Percentiles rank a stretch among this genome's conserved stretches.
Conservation (phyloP, 2,888 invertebrate genomes). For the Gasteruption jaculator region DNA sequence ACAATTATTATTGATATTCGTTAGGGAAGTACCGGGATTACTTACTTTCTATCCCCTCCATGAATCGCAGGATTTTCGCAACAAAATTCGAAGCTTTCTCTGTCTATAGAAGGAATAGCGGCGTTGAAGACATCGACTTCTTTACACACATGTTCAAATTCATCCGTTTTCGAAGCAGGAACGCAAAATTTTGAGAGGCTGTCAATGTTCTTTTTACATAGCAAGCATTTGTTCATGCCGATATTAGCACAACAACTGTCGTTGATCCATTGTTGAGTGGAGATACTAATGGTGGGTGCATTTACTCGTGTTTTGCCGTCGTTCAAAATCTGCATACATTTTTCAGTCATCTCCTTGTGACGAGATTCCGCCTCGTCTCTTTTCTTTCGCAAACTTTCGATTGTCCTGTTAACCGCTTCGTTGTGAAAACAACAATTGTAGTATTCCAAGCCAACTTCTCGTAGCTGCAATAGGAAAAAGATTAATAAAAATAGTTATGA, state of each 20-base stretch:
- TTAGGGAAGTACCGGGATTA: no score
- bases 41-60: no score
- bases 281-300: conserved; percentile 28
- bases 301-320: conserved; percentile 19
- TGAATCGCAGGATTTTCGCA: no score
- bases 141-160: conserved; percentile 32
- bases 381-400: conserved; percentile 50
- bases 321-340: conserved; percentile 31
- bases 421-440: conserved; percentile 64
- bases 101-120: conserved; percentile 15
- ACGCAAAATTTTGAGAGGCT: no score
- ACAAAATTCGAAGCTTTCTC: conserved; percentile 30
- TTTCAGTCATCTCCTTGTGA: conserved; percentile 27
- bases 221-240: conserved; percentile 40
- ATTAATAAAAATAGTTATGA: no score
- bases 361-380: conserved; percentile 25
- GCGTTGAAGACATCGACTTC: conserved; percentile 35
- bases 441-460: conserved; percentile 70
- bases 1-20: no score
- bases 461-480: conserved; percentile 57
- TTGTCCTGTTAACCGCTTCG: conserved; percentile 51
- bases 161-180: conserved; percentile 23
- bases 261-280: conserved; percentile 41
- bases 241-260: conserved; percentile 41
- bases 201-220: conserved; percentile 31